A percentile compares a stretch with the other conserved stretches of the same genome.
These are phyloP conservation scores for Heloderma charlesbogerti DNA, from an alignment of 2,113 vertebrate species.

Conservation along the genomic window DNA sequence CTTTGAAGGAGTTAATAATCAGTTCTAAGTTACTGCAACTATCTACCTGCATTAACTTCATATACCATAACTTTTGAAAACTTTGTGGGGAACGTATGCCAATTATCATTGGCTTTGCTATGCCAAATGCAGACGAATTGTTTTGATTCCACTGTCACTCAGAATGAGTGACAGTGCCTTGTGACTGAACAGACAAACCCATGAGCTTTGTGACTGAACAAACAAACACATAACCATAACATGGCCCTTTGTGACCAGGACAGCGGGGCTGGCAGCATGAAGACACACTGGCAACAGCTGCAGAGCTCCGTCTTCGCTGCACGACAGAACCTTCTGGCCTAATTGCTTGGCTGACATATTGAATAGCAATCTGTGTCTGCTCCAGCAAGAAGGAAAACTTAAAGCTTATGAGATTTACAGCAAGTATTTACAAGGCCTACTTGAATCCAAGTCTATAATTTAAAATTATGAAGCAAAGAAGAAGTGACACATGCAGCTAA, in stretches of 20 bases:
- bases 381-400: slow-evolving; percentile 27
- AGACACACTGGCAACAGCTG: slow-evolving; percentile 9
- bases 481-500: neutral
- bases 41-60: neutral
- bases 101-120: neutral
- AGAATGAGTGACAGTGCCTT: too few species aligned
- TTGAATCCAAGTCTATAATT: slow-evolving; percentile 15
- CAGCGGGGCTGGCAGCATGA: slow-evolving; percentile 13
- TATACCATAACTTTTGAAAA: neutral
- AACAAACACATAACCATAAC: fast-evolving
- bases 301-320: neutral
- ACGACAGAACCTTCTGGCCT: slow-evolving; percentile 7
- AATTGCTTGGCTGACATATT: slow-evolving; percentile 17
- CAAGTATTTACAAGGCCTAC: neutral
- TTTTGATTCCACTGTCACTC: too few species aligned
- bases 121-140: too few species aligned
- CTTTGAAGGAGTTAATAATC: slow-evolving; percentile 1
- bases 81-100: neutral
- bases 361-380: slow-evolving; percentile 21
- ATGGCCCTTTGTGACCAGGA: neutral
- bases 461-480: slow-evolving; percentile 1
- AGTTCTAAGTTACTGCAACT: neutral
- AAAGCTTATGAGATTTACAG: slow-evolving; percentile 35
- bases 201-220: slow-evolving; percentile 20
- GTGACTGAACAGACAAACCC: too few species aligned